Conservation (phyloP, 2,113 vertebrate genomes). For the Ctenomys sociabilis region DNA sequence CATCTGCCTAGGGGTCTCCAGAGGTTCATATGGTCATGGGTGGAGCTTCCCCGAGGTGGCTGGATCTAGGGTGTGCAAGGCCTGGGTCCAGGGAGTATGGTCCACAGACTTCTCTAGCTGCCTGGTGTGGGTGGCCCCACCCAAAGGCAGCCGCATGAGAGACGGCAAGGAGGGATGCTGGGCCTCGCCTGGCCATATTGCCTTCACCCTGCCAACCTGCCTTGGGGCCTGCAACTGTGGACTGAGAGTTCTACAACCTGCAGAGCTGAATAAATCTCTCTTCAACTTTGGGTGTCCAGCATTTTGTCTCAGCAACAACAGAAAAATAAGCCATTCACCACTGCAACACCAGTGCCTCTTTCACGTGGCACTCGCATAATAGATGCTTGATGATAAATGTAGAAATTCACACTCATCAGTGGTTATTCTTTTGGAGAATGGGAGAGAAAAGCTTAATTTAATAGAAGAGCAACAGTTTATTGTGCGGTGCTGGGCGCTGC, state of each 20-base stretch:
- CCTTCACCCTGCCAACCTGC: neutral
- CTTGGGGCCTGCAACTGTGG: neutral
- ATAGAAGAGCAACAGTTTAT: neutral
- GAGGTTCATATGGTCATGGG: neutral
- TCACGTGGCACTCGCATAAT: neutral
- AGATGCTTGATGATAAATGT: neutral
- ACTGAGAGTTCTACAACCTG: neutral
- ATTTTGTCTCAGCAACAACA: neutral
- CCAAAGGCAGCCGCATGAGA: neutral
- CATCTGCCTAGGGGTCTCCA: neutral
- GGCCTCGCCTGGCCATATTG: neutral
- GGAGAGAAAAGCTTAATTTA: neutral
- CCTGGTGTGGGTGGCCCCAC: neutral
- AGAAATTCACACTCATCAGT: neutral
- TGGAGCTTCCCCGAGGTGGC: neutral
- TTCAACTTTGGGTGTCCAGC: neutral
- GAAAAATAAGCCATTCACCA: neutral
- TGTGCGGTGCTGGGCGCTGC: neutral
- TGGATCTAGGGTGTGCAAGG: too few species aligned
- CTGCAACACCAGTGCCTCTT: neutral
- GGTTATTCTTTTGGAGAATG: neutral
- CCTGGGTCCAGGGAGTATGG: neutral
- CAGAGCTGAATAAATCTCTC: neutral
- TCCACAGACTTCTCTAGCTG: neutral
- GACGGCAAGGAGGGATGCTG: neutral